Conservation (phyloP, 1,140 invertebrate species). For the Leptopilina clavipes region DNA sequence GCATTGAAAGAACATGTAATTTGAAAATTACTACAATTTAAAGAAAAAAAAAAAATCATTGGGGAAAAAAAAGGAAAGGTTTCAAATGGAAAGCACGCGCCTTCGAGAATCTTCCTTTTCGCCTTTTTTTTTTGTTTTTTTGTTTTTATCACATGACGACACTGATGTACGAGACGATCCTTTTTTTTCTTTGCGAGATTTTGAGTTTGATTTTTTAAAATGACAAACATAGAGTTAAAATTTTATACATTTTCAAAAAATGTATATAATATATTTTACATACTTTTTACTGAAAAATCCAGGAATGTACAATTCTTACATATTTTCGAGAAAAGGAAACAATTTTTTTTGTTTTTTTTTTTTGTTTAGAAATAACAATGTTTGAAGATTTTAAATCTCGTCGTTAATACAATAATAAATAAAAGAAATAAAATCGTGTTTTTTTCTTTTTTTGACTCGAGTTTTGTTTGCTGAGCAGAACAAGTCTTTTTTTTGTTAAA, state of each 20-base stretch:
- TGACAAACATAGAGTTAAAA: neutral
- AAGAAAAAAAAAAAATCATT: slow-evolving; percentile 18
- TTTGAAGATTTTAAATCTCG: neutral
- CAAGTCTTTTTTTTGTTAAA: too few relatives aligned
- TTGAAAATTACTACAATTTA: slow-evolving; percentile 35
- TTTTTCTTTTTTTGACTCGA: too few relatives aligned
- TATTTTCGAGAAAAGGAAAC: neutral
- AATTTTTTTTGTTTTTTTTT: too few relatives aligned
- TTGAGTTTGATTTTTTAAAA: neutral
- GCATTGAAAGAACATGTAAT: neutral
- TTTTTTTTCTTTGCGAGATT: neutral
- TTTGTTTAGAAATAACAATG: neutral
- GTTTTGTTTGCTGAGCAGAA: neutral
- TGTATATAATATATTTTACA: too few relatives aligned
- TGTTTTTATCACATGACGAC: slow-evolving; percentile 32
- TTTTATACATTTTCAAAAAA: neutral
- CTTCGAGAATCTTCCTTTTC: slow-evolving; percentile 31
- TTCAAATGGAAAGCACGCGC: slow-evolving; percentile 10
- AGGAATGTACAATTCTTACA: neutral
- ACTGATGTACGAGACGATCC: slow-evolving; percentile 16
- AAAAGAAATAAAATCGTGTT: too few relatives aligned
- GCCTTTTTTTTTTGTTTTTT: slow-evolving; percentile 24
- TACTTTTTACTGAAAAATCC: neutral
- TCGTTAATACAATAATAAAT: too few relatives aligned
- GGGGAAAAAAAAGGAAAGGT: slow-evolving; percentile 18